Conservation (phyloP, 2,113 vertebrate species). For the Rallus limicola region DNA sequence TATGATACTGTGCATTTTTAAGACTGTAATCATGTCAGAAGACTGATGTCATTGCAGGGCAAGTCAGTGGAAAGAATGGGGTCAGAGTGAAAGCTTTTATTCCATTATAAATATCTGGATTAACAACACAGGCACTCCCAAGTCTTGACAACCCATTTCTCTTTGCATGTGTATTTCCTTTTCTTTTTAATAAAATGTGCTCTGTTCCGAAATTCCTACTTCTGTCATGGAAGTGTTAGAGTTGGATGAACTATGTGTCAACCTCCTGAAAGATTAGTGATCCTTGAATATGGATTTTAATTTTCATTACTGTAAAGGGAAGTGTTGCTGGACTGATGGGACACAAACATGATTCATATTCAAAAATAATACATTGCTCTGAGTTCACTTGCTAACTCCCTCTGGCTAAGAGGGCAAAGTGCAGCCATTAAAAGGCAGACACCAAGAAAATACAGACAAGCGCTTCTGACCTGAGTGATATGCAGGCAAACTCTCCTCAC, state of each 20-base stretch:
- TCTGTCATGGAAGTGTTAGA: not conserved
- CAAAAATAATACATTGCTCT: constrained; percentile 3
- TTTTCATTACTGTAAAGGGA: constrained; percentile 26
- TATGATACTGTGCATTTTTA: not conserved
- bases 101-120: constrained; percentile 45
- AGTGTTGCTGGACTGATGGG: not conserved
- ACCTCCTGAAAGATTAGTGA: constrained; percentile 26
- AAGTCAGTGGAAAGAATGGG: constrained; percentile 7
- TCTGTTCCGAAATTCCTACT: not conserved
- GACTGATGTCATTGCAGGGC: not conserved
- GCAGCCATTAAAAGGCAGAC: not conserved
- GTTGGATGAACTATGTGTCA: not conserved
- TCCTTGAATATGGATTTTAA: constrained; percentile 8
- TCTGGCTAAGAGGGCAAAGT: not conserved
- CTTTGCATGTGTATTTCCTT: not conserved
- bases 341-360: constrained; percentile 37
- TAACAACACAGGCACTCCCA: not conserved
- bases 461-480: not conserved
- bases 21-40: not conserved
- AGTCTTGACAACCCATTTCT: not conserved
- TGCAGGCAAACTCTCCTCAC: not conserved
- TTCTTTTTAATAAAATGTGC: not conserved
- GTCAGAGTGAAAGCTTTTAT: constrained; percentile 6
- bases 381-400: not conserved
- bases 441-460: not conserved